Percentiles rank a stretch among this genome's conserved stretches.
These are phyloP conservation scores for Drosophila mojavensis DNA, from an alignment of 1,140 invertebrate genomes.

Conservation along the genomic window DNA sequence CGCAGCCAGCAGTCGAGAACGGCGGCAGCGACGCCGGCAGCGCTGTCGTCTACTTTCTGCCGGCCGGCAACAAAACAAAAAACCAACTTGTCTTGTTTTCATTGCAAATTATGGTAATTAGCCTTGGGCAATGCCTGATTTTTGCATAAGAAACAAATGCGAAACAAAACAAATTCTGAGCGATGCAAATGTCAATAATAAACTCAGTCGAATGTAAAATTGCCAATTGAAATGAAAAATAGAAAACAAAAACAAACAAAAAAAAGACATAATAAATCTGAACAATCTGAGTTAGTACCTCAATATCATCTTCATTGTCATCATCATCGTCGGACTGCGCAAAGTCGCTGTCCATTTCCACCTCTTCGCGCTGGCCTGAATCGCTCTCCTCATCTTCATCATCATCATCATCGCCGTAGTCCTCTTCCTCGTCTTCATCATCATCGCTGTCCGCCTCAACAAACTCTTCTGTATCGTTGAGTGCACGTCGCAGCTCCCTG, in stretches of 20 bases:
- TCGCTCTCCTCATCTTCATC: slow-evolving; percentile 85
- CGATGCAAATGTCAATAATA: background rate
- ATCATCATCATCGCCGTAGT: slow-evolving; percentile 78
- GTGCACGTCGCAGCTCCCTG: slow-evolving; percentile 85
- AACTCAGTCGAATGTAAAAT: slow-evolving; percentile 12
- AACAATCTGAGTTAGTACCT: slow-evolving; percentile 84
- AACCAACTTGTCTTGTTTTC: slow-evolving; percentile 42
- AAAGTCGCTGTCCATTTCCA: slow-evolving; percentile 88
- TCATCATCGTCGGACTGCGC: slow-evolving; percentile 85
- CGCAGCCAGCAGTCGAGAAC: background rate
- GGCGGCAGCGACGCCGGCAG: background rate
- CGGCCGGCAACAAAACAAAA: slow-evolving; percentile 9
- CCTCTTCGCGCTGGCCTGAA: slow-evolving; percentile 87
- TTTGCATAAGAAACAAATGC: slow-evolving; percentile 6
- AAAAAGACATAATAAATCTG: background rate
- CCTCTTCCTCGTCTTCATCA: slow-evolving; percentile 81
- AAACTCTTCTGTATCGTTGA: slow-evolving; percentile 86
- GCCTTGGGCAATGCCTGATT: slow-evolving; percentile 18
- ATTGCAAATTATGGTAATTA: slow-evolving; percentile 67
- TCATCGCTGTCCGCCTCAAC: slow-evolving; percentile 88
- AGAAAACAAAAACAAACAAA: background rate
- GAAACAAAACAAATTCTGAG: background rate
- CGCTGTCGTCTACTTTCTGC: slow-evolving; percentile 7
- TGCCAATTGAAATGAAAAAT: slow-evolving; percentile 22
- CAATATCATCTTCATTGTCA: slow-evolving; percentile 85